Percentiles rank a stretch among this genome's conserved stretches.
phyloP scores from a whole-genome alignment of 2,888 invertebrate species.

The Dicyrtoma fusca region DNA sequence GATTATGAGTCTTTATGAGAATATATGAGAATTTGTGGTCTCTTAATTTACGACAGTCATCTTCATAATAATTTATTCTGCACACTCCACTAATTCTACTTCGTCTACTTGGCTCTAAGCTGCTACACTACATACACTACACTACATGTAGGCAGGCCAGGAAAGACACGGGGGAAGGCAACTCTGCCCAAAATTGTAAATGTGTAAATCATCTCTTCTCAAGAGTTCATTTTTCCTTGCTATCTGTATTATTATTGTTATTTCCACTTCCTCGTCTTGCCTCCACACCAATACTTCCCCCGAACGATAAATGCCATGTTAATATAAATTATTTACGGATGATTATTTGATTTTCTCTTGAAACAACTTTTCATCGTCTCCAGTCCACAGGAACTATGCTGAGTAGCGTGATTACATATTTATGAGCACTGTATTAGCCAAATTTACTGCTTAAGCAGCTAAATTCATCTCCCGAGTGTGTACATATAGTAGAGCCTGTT shows the following conservation, averaged over 20 bases:
- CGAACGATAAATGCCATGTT: too few species aligned
- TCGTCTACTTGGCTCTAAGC: not conserved
- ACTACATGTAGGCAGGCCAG: too few species aligned
- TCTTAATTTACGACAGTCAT: constrained; percentile 8
- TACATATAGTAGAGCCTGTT: too few species aligned
- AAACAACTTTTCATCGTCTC: not conserved
- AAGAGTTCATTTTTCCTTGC: too few species aligned
- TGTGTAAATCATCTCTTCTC: too few species aligned
- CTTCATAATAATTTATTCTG: constrained; percentile 14
- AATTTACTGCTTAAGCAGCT: too few species aligned
- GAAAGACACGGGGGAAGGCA: too few species aligned
- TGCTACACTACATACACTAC: too few species aligned
- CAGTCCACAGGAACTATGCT: not conserved
- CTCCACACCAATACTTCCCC: not conserved
- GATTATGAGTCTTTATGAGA: constrained; percentile 3
- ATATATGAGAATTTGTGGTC: constrained; percentile 4
- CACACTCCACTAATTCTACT: not conserved
- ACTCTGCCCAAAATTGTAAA: too few species aligned
- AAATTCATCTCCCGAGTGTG: too few species aligned
- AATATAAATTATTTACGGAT: not conserved
- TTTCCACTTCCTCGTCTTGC: not conserved
- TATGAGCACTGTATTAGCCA: too few species aligned
- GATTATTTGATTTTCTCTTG: constrained; percentile 1
- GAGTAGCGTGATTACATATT: too few species aligned
- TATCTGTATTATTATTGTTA: constrained; percentile 5